Evolutionary conservation across 2,888 invertebrate species (phyloP), one percentile per base, ranked within the genome.

Genomic region (Alsophila aescularia): DNA sequence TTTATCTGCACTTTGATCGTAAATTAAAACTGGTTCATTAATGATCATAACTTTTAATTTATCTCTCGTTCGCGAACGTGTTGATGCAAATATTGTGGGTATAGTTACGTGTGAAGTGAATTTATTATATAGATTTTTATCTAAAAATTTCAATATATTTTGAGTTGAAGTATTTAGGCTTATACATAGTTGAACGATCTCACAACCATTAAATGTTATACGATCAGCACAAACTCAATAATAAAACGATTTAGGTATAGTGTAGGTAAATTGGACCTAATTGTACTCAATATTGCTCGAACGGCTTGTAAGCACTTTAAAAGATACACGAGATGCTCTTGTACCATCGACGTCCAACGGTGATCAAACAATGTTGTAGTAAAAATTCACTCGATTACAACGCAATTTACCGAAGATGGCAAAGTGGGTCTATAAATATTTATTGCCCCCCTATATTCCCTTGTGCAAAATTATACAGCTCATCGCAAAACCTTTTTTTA

Each of bases 361-460:
- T 52, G 35, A 27, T 48, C 51, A 48, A 60, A 59, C 58, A 52
- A 59, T 52, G 43, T 83, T 81, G 84, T 79, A 74, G 74, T 83
- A 81, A 85, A 81, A 76, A 74, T 78, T 79, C 79, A 79, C 82
- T 82, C 78, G 84, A 87, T 90, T 86, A 87, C 87, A 81, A 78
- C 60, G 83, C 86, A 87, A 88, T 90, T 86, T 85, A 81, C 75
- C 72, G 66, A 74, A 78, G 80, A 79, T 76, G 81, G 82, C 80
- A 84, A 83, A 85, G 77, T 77, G 81, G 80, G 66, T 79, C 80
- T 83, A 87, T 90, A 90, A 89, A 90, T 90, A 87, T 90, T 90
- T 90, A 90, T 84, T 83, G 78, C 79, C 77, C 53, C 69, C 71
- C 71, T 77, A 81, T 76, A 77, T 73, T 73, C 67, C 56, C 66